Conservation (phyloP, 2,113 vertebrate species). For the Paramisgurnus dabryanus region DNA sequence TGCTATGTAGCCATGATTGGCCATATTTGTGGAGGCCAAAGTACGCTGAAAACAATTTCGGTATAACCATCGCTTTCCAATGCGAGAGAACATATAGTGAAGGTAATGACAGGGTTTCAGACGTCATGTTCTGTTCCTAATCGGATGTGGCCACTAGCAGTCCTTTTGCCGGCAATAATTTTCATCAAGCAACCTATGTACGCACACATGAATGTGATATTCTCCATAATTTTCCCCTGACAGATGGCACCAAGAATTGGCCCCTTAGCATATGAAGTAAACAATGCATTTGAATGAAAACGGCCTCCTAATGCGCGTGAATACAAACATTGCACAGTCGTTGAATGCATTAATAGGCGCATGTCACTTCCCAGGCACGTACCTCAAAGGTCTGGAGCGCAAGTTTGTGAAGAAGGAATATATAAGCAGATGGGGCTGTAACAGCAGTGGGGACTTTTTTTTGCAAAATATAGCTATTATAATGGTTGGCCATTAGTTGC, state of each 20-base stretch:
- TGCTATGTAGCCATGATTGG: slow-evolving; percentile 54
- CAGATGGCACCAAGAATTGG: slow-evolving; percentile 32
- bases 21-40: slow-evolving; percentile 57
- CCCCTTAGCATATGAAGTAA: slow-evolving; percentile 48
- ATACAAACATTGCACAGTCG: slow-evolving; percentile 59
- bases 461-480: neutral
- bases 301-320: slow-evolving; percentile 60
- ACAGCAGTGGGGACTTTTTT: neutral
- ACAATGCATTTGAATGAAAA: slow-evolving; percentile 60
- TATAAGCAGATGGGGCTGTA: neutral
- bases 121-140: slow-evolving; percentile 40
- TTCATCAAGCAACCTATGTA: slow-evolving; percentile 54
- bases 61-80: slow-evolving; percentile 65
- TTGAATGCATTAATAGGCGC: slow-evolving; percentile 55
- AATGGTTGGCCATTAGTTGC: neutral
- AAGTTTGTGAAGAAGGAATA: neutral
- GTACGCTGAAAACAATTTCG: slow-evolving; percentile 66
- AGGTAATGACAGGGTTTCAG: slow-evolving; percentile 59
- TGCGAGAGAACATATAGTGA: slow-evolving; percentile 55
- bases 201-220: slow-evolving; percentile 51
- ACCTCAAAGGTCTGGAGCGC: neutral
- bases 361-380: slow-evolving; percentile 52
- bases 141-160: neutral
- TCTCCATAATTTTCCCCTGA: slow-evolving; percentile 57
- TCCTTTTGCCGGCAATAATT: slow-evolving; percentile 50